Conservation (phyloP, 1,140 invertebrate species). For the Heliothis virescens region DNA sequence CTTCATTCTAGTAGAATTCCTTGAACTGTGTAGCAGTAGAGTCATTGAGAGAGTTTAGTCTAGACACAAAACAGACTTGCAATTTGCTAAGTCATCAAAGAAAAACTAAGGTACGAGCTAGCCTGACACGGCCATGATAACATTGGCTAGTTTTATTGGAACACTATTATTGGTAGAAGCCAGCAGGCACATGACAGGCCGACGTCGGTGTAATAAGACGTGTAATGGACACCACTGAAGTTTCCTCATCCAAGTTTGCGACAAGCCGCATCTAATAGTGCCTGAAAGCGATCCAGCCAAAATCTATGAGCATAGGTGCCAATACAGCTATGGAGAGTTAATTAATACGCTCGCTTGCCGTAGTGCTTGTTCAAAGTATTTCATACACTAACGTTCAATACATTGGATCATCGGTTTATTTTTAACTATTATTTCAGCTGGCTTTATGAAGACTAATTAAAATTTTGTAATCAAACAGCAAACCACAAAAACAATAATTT, state of each 20-base stretch:
- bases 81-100: neutral
- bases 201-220: slow-evolving; percentile 46
- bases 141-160: slow-evolving; percentile 20
- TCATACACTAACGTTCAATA: neutral
- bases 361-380: neutral
- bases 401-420: neutral
- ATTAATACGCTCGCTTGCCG: slow-evolving; percentile 1
- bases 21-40: neutral
- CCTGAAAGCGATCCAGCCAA: slow-evolving; percentile 60
- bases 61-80: neutral
- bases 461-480: neutral
- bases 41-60: slow-evolving; percentile 3
- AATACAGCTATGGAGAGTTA: slow-evolving; percentile 33
- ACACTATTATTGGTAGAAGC: slow-evolving; percentile 39
- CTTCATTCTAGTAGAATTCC: neutral
- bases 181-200: slow-evolving; percentile 40
- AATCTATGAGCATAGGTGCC: slow-evolving; percentile 38
- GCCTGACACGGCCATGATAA: neutral
- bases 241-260: slow-evolving; percentile 76
- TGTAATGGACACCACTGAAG: slow-evolving; percentile 61
- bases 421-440: no score
- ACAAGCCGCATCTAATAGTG: slow-evolving; percentile 64
- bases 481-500: neutral
- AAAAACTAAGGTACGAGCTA: neutral
- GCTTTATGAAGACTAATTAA: neutral